Conservation (phyloP, 2,888 invertebrate species). For the Dryocosmus kuriphilus region DNA sequence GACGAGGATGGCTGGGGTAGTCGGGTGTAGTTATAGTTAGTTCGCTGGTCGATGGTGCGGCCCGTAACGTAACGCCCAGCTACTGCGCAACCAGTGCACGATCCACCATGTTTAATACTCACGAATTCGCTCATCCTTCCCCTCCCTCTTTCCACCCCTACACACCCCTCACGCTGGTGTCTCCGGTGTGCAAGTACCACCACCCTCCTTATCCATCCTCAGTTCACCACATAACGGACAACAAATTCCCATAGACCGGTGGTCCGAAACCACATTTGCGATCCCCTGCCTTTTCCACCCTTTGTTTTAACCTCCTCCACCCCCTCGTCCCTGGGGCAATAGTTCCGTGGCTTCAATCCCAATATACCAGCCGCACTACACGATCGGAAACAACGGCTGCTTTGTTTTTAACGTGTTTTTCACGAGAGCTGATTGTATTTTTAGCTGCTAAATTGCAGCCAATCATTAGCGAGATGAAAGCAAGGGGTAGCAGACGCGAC, state of each 20-base stretch:
- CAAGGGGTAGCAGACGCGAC: not conserved
- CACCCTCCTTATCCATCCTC: conserved; percentile 20
- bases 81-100: conserved; percentile 68
- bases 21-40: conserved; percentile 46
- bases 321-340: conserved; percentile 8
- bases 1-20: conserved; percentile 33
- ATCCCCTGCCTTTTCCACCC: conserved; percentile 2
- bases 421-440: conserved; percentile 68
- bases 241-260: conserved; percentile 37
- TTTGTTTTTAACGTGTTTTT: conserved; percentile 68
- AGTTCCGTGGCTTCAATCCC: conserved; percentile 27
- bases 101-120: conserved; percentile 68
- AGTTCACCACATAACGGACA: conserved; percentile 41
- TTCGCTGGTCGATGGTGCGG: conserved; percentile 66
- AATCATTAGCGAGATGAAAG: conserved; percentile 64
- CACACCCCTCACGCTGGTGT: not conserved
- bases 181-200: conserved; percentile 16
- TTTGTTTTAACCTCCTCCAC: conserved; percentile 11
- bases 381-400: conserved; percentile 30
- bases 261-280: not conserved
- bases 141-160: not conserved
- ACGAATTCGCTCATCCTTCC: conserved; percentile 57
- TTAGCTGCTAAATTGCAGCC: conserved; percentile 66
- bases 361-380: conserved; percentile 12
- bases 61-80: conserved; percentile 66